Evolutionary conservation across 2,888 invertebrate species (phyloP), one percentile per base, ranked within the genome.

Genomic region (Morinoia aosen): DNA sequence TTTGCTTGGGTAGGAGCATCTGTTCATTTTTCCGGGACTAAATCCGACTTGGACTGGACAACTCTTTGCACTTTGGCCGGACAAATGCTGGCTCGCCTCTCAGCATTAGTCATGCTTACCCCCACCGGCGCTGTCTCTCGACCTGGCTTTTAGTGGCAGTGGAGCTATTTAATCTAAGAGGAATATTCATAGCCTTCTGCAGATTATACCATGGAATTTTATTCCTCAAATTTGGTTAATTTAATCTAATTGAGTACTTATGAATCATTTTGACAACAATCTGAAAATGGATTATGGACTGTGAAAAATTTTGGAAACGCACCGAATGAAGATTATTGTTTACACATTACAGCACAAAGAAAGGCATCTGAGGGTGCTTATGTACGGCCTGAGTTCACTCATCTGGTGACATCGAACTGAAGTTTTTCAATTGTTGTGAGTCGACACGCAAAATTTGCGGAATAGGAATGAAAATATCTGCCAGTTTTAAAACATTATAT

Each of bases 51-150:
- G 76, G 76, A 76, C 76, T 10, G 76, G 76, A 76, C 76, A 76
- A 76, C 76, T 76, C 76, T 76, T 76, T 76, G 76, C 76, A 76
- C 76, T 76, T 76, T 76, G 76, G 76, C 76, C 76, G 76, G 76
- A 76, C 76, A 76, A 76, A 76, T 76, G 76, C 76, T 25, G 33
- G 76, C 25, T 76, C 76, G 76, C 25, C 33, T 33, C 76, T 76
- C 76, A 76, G 76, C 76, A 76, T 76, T 76, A 76, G 76, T 76
- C 76, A 76, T 76, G 76, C 76, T 76, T 76, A 76, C 76, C 33
- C 76, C 76, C 10, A 12, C 76, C 25, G 76, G 76, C 76, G 76
- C 76, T 64, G 64, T 76, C 76, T 10, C 76, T 76, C 19, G 76
- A 76, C 76, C 76, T 76, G 76, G 76, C 33, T 76, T 76, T 76